Base-by-base conservation (phyloP, 1,140 invertebrate species). In the Musca domestica region DNA sequence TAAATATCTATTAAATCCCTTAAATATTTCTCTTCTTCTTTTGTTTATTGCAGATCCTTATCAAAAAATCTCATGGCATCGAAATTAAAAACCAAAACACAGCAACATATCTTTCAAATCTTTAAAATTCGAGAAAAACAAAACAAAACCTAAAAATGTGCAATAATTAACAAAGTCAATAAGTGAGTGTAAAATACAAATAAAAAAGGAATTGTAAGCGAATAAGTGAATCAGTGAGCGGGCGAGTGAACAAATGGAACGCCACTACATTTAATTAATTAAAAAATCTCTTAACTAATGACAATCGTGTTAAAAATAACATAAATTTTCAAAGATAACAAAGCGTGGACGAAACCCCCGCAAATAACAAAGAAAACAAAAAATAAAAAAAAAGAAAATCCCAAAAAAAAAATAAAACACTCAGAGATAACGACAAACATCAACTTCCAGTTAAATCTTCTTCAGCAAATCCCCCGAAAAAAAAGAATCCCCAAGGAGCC, bases 231-330 rank as follows among this genome's bases (percentile, higher is more conserved):
- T 27, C 5, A 51, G 4, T 20, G 17, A 19, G 2, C 4, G 20
- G 20, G 15, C 47, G n/a, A 9, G 48, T 51, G 6, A 51, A 61
- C 30, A 41, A 34, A 58, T 27, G 12, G 10, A 52, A 52, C 19
- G 54, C 25, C 25, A 58, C 25, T 51, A 58, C 25, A 58, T 58
- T 58, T 58, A 52, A 52, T 52, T 52, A 52, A 58, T 58, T 58
- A 61, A 61, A 34, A 61, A 61, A 61, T 61, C 52, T 56, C 52
- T 56, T 56, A 56, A 56, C 52, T 56, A 56, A 56, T 56, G 52
- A 56, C 27, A 61, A 61, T 61, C 56, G 56, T 34, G 27, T 56
- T 56, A 61, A 61, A 61, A 66, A 52, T 66, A 66, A 52, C 48
- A 66, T 46, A 54, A 51, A 66, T 48, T 19, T 19, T 66, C 25